Evolutionary conservation across 2,113 vertebrate genomes (phyloP).

Genomic region (Mesocricetus auratus): DNA sequence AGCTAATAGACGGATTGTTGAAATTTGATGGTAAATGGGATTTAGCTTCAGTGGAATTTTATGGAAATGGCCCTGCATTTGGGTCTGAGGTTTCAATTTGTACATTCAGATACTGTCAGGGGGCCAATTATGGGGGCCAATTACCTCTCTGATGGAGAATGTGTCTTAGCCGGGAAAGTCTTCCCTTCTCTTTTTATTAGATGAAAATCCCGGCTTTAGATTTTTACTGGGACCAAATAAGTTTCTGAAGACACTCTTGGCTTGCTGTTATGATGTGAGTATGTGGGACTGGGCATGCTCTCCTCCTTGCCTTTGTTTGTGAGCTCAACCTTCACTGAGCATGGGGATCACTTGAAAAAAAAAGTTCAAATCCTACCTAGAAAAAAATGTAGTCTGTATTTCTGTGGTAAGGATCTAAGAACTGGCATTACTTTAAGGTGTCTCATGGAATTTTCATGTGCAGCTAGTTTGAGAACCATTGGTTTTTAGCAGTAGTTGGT

Average conservation of each 20-base stretch:
- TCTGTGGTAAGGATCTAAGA: neutral
- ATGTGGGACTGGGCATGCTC: neutral
- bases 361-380: neutral
- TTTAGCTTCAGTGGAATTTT: neutral
- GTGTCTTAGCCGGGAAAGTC: neutral
- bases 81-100: neutral
- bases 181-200: neutral
- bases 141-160: neutral
- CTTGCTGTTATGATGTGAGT: neutral
- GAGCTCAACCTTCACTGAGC: neutral
- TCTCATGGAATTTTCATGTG: neutral
- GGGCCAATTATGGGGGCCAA: neutral
- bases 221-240: slow-evolving; percentile 40
- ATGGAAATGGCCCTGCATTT: neutral
- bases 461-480: neutral
- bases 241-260: neutral
- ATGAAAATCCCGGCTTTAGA: slow-evolving; percentile 13
- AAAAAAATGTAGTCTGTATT: neutral
- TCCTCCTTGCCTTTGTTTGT: neutral
- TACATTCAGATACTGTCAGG: neutral
- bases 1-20: neutral
- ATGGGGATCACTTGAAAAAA: neutral
- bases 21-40: neutral
- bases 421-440: neutral
- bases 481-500: neutral